Base-by-base conservation (phyloP, 2,797 vertebrate species). In the Pseudomugil gertrudae region DNA sequence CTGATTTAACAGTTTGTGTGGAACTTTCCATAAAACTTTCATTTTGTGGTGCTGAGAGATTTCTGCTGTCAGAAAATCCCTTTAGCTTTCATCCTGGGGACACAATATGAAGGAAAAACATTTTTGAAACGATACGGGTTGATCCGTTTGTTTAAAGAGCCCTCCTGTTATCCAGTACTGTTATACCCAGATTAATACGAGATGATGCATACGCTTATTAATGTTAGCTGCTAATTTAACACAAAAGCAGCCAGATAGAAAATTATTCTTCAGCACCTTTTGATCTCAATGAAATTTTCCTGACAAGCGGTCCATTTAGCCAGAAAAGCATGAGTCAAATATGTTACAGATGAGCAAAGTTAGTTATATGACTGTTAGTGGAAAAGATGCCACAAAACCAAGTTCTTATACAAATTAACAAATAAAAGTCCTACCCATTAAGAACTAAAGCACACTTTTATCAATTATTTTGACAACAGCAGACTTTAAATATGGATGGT, bases 401-500 rank as follows among this genome's bases (percentile, higher is more conserved):
- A 13, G 4, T 13, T 14, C 35, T 14, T 11, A 13, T 1, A 9
- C 3, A 36, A 36, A 8, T 43, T n/a, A 51, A 51, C 5, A 57
- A 14, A 19, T 21, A 51, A 50, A 24, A 38, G 45, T 24, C 17
- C 6, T n/a, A 4, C 13, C 4, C 0, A 43, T 36, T n/a, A 30
- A 17, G 23, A 55, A 26, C 24, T 2, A 13, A 13, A 52, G 9
- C 5, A 1, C 19, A 33, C 29, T 27, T 15, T 63, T 52, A 78
- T 43, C 51, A 2, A 63, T 21, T 55, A 43, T 61, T 38, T 50
- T 56, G 32, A 70, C 53, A 64, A 50, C 36, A 64, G 67, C 35
- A 35, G 23, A 52, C 3, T 57, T 17, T 54, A 57, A 73, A 69
- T 29, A 52, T 40, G 45, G 47, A 50, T 57, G 51, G 9, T 63